Evolutionary conservation across 2,888 invertebrate genomes (phyloP), one percentile per base, ranked within the genome.

Genomic region (Agrochola litura): DNA sequence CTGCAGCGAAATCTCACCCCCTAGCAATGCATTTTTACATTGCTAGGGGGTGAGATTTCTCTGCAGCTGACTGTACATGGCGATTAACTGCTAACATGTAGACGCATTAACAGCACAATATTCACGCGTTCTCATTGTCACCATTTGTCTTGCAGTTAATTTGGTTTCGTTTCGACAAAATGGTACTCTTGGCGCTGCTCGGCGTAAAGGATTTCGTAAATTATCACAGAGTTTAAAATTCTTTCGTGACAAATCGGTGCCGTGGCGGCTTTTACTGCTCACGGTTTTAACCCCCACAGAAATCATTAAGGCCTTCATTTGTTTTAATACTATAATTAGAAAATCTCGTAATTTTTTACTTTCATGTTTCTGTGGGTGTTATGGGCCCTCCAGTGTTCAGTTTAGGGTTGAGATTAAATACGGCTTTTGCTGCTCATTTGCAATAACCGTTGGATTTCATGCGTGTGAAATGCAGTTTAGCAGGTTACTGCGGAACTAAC

Each of bases 61-160:
- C 30, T 30, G 30, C 30, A 1, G 30, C 2, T 30, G 30, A 30
- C 30, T 30, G 30, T 30, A 77, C 65, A 74, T 43, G 0, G 56
- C 71, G 73, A 84, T 84, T 80, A 81, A 83, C 70, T 64, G 58
- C 22, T 60, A 12, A 73, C 67, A 64, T 70, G 65, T 73, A 82
- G 37, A 69, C 86, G 61, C 72, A 76, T 81, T 77, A 79, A 74
- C 64, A 73, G 77, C 41, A 79, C 72, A 43, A 76, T 77, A 81
- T 76, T 73, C 63, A 81, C 67, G 81, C 77, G 77, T 84, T 82
- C 73, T 82, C 77, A 81, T 67, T 88, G 89, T 89, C 85, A 71
- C 77, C 81, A 87, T 91, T 89, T 77, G 78, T 90, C 82, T 79
- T 79, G 70, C 76, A 84, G 83, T 91, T 89, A 85, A 89, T 89